Conservation (phyloP, 2,113 vertebrate genomes). For the Leiothrix lutea region DNA sequence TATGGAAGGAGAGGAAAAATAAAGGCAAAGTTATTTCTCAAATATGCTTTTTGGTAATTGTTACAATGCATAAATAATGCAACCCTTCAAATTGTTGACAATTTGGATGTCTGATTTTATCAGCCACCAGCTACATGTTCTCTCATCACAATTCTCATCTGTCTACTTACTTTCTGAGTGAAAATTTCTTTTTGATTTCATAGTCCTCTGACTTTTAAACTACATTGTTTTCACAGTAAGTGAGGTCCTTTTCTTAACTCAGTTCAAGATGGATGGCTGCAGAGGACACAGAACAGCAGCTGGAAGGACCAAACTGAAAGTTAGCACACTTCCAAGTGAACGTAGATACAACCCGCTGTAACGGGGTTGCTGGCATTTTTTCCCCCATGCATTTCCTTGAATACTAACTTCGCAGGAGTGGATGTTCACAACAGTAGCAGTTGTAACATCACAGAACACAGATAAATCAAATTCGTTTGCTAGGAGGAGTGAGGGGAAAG, state of each 20-base stretch:
- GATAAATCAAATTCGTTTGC: not conserved
- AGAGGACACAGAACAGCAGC: not conserved
- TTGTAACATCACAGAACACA: not conserved
- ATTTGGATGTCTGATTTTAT: not conserved
- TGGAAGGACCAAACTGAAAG: not conserved
- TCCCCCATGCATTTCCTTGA: not conserved
- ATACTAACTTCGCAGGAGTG: not conserved
- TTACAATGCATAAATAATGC: not conserved
- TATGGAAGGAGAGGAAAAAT: not conserved
- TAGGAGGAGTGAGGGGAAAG: not conserved
- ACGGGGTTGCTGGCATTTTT: fast-evolving
- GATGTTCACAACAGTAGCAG: not conserved
- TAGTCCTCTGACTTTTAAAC: not conserved
- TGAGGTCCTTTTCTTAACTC: not conserved
- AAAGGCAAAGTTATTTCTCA: not conserved
- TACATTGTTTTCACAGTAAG: not conserved
- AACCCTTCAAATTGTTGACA: not conserved
- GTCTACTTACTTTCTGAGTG: not conserved
- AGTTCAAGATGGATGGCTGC: not conserved
- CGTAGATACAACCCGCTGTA: not conserved
- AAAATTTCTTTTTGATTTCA: not conserved
- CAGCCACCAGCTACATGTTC: not conserved
- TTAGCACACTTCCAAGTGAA: not conserved
- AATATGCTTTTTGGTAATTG: not conserved
- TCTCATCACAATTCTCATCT: not conserved